These are phyloP conservation scores for Ailuropoda melanoleuca DNA, from an alignment of 2,113 vertebrate genomes.

Conservation along the genomic window DNA sequence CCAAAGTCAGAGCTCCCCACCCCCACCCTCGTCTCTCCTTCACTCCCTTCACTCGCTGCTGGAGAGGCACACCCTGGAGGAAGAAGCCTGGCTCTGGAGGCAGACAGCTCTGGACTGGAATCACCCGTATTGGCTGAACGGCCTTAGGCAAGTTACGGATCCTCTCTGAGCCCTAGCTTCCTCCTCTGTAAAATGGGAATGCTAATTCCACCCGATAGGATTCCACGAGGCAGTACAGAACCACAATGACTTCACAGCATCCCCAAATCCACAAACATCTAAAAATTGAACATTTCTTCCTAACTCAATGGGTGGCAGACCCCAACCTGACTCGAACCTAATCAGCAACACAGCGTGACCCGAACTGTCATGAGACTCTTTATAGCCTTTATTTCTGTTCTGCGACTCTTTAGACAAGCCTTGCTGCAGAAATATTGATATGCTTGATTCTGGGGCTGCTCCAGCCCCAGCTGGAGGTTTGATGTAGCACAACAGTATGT, in stretches of 20 bases:
- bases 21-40: not conserved
- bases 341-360: not conserved
- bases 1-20: not conserved
- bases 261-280: not conserved
- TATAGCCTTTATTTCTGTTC: not conserved
- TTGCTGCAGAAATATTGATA: not conserved
- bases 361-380: not conserved
- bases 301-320: not conserved
- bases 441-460: not conserved
- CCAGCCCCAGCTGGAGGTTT: not conserved
- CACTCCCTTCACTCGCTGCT: not conserved
- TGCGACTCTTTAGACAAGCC: not conserved
- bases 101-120: not conserved
- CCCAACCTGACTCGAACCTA: not conserved
- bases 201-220: not conserved
- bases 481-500: not conserved
- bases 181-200: not conserved
- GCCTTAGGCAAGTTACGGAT: too few species aligned
- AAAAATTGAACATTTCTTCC: not conserved
- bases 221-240: not conserved
- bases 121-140: not conserved
- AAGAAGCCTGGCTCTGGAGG: not conserved
- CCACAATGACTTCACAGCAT: not conserved
- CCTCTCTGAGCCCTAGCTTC: not conserved
- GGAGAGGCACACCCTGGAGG: not conserved